Evolutionary conservation across 2,888 invertebrate species (phyloP).

Genomic region (Ferdinandea cuprea): DNA sequence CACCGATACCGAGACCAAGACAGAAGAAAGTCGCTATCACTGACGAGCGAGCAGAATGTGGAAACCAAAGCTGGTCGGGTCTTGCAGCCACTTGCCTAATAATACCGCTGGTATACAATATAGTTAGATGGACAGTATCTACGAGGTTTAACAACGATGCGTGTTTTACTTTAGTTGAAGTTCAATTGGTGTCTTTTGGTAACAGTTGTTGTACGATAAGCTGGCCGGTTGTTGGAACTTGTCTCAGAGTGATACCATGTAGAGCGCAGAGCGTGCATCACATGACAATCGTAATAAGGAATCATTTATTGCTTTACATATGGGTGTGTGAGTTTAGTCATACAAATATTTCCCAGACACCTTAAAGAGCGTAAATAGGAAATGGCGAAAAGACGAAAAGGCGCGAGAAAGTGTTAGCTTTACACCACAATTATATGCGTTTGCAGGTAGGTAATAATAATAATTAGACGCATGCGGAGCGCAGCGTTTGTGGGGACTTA

Average conservation of each 20-base stretch:
- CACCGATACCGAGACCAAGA: constrained; percentile 17
- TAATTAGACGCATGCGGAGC: constrained; percentile 13
- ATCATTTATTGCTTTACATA: background rate
- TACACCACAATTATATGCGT: constrained; percentile 12
- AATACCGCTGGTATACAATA: constrained; percentile 6
- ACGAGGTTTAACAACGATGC: constrained; percentile 17
- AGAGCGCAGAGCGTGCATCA: constrained; percentile 75
- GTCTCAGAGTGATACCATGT: constrained; percentile 73
- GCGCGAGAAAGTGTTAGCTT: constrained; percentile 66
- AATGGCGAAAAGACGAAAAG: constrained; percentile 47
- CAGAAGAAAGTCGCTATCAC: constrained; percentile 67
- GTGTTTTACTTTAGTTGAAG: constrained; percentile 56
- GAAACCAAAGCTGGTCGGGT: constrained; percentile 50
- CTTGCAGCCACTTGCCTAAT: constrained; percentile 37
- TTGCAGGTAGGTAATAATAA: background rate
- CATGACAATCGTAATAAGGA: constrained; percentile 70
- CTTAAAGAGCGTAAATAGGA: constrained; percentile 25
- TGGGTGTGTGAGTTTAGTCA: constrained; percentile 9
- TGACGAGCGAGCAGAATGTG: constrained; percentile 48
- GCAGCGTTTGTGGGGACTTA: constrained; percentile 13
- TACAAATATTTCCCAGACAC: constrained; percentile 18
- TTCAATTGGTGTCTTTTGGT: constrained; percentile 48
- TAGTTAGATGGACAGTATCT: constrained; percentile 20
- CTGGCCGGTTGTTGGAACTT: constrained; percentile 46
- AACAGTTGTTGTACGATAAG: constrained; percentile 27